phyloP scores from a whole-genome alignment of 1,140 invertebrate genomes.

The Drosophila takahashii region DNA sequence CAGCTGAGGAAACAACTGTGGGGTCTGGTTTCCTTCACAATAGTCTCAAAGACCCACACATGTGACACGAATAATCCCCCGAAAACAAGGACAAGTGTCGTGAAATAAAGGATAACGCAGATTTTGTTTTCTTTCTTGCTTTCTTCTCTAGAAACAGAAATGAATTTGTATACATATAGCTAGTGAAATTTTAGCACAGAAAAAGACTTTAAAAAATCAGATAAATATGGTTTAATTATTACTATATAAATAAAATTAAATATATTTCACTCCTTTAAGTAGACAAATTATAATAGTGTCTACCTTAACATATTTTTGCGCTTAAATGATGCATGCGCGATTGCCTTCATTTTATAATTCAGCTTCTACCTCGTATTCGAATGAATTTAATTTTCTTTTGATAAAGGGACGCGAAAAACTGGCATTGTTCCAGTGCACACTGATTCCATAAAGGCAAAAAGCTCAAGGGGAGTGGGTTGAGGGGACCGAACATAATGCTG shows the following conservation, averaged over 20 bases:
- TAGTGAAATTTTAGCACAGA: too few species aligned
- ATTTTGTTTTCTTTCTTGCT: not conserved
- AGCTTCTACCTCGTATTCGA: not conserved
- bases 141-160: not conserved
- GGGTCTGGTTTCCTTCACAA: slow-evolving; percentile 6
- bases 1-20: slow-evolving; percentile 10
- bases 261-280: too few species aligned
- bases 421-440: not conserved
- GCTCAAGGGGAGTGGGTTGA: not conserved
- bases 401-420: not conserved
- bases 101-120: slow-evolving; percentile 17
- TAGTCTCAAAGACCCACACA: slow-evolving; percentile 1
- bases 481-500: not conserved
- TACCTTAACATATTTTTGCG: too few species aligned
- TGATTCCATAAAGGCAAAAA: not conserved
- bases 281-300: too few species aligned
- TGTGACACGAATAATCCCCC: slow-evolving; percentile 27
- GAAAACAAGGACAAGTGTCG: slow-evolving; percentile 8
- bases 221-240: too few species aligned
- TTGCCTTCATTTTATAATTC: not conserved
- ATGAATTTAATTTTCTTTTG: not conserved
- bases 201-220: too few species aligned
- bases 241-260: too few species aligned
- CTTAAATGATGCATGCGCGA: not conserved
- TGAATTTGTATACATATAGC: too few species aligned